phyloP scores from a whole-genome alignment of 2,888 invertebrate genomes.

The Autographa gamma region DNA sequence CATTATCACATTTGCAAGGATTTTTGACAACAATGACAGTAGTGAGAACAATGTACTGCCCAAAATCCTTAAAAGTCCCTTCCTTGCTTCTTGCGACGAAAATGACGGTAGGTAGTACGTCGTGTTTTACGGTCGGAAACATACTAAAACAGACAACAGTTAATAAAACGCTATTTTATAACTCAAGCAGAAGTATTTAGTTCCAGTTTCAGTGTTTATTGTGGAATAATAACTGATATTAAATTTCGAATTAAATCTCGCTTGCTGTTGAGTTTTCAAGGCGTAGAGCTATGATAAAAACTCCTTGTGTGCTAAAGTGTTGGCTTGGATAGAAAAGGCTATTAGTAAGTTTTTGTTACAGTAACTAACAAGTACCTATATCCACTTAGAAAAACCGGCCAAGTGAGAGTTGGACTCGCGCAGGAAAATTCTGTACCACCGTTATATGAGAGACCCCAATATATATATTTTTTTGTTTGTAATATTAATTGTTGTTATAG shows the following conservation, averaged over 20 bases:
- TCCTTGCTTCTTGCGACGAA: background rate
- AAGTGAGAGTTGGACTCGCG: too few relatives aligned
- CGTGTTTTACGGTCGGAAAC: conserved; percentile 1
- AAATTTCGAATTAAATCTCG: background rate
- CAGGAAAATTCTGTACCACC: too few relatives aligned
- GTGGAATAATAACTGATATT: background rate
- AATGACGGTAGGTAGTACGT: background rate
- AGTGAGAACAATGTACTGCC: background rate
- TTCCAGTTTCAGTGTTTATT: conserved; percentile 1
- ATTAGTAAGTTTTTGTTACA: too few relatives aligned
- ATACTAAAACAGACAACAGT: conserved; percentile 1
- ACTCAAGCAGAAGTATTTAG: background rate
- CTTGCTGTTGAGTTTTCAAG: background rate
- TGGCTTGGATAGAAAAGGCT: background rate
- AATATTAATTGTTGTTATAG: too few relatives aligned
- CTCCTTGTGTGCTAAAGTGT: background rate
- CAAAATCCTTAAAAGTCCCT: background rate
- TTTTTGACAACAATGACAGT: background rate
- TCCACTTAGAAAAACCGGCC: too few relatives aligned
- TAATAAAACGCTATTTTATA: conserved; percentile 2
- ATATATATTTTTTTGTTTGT: too few relatives aligned
- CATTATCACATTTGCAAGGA: background rate
- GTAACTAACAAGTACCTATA: too few relatives aligned
- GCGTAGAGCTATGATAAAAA: background rate
- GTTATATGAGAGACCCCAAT: too few relatives aligned